These are phyloP conservation scores for Norana najaformis DNA, from an alignment of 2,888 invertebrate species.

Conservation along the genomic window DNA sequence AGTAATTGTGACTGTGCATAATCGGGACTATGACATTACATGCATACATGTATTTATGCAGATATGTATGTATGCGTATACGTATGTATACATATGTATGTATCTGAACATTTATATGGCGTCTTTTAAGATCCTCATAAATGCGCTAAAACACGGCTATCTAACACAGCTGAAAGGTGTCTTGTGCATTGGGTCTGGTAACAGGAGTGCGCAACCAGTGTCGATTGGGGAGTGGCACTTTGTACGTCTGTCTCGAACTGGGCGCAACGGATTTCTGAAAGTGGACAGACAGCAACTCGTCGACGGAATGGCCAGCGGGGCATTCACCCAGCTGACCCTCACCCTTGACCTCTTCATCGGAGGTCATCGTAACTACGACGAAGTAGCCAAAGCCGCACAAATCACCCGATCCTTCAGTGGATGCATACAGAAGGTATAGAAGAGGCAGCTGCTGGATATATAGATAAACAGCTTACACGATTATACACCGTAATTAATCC, in stretches of 20 bases:
- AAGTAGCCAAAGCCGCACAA: conserved; percentile 73
- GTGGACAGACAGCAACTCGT: conserved; percentile 76
- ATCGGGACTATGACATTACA: neutral
- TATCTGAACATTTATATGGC: neutral
- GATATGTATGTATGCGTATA: too few species aligned
- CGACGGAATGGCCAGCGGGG: conserved; percentile 77
- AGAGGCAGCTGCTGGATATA: too few species aligned
- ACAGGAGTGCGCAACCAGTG: neutral
- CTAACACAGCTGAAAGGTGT: too few species aligned
- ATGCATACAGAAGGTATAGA: conserved; percentile 82
- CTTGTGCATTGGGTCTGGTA: neutral
- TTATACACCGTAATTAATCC: neutral
- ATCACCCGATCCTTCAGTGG: conserved; percentile 81
- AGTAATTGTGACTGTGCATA: neutral
- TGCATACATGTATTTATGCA: neutral
- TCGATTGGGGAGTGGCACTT: conserved; percentile 83
- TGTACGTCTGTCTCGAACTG: conserved; percentile 70
- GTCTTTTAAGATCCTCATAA: too few species aligned
- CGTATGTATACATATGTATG: neutral
- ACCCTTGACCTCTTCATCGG: conserved; percentile 85
- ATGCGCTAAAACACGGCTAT: too few species aligned
- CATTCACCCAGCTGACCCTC: conserved; percentile 80
- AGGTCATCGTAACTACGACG: conserved; percentile 82
- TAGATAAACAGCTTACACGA: neutral
- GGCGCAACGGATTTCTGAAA: conserved; percentile 77